These are phyloP conservation scores for Ambastaia sidthimunki DNA, from an alignment of 2,797 vertebrate genomes.

Conservation along the genomic window DNA sequence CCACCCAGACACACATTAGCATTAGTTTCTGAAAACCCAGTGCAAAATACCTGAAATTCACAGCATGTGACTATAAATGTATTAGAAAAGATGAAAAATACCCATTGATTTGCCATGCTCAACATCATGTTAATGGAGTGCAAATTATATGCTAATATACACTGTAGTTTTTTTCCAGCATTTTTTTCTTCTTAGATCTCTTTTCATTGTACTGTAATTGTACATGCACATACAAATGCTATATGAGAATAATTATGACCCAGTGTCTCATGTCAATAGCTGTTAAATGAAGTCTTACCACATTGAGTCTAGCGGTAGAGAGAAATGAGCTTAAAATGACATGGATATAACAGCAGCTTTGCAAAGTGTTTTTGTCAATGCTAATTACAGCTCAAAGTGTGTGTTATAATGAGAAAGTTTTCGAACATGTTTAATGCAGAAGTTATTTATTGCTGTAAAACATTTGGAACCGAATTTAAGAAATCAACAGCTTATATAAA, in stretches of 20 bases:
- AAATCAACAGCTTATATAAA: not conserved
- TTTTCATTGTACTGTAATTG: slow-evolving; percentile 44
- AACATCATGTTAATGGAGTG: slow-evolving; percentile 34
- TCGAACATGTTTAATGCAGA: slow-evolving; percentile 6
- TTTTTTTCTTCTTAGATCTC: not conserved
- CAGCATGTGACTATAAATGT: not conserved
- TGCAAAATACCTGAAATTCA: not conserved
- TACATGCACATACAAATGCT: slow-evolving; percentile 22
- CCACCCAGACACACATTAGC: not conserved
- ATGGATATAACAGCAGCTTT: not conserved
- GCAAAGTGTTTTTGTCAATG: slow-evolving; percentile 18
- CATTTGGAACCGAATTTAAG: not conserved
- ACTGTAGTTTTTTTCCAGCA: not conserved
- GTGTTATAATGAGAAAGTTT: not conserved
- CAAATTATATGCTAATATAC: slow-evolving; percentile 44
- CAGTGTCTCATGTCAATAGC: slow-evolving; percentile 25
- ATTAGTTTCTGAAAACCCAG: not conserved
- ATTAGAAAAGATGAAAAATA: slow-evolving; percentile 34
- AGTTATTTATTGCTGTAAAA: slow-evolving; percentile 1
- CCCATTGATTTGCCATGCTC: slow-evolving; percentile 1
- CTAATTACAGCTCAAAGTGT: slow-evolving; percentile 25
- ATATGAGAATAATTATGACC: slow-evolving; percentile 51
- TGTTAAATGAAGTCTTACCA: slow-evolving; percentile 32
- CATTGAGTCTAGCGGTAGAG: slow-evolving; percentile 27
- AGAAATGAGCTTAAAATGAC: slow-evolving; percentile 8